Conservation (phyloP, 2,113 vertebrate species). For the Hippocampus mohnikei region DNA sequence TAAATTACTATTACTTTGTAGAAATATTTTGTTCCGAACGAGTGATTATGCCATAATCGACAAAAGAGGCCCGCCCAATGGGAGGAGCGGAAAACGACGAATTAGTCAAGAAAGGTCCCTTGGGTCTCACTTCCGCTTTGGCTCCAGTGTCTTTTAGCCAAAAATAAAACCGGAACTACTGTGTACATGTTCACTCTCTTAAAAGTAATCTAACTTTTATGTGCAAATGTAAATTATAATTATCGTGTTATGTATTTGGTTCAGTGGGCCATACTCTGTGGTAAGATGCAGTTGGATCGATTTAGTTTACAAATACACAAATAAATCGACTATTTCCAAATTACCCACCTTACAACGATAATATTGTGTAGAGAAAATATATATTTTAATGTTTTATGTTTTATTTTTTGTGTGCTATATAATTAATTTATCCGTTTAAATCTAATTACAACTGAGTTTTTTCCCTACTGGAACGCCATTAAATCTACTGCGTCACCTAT, state of each 20-base stretch:
- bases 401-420: background rate
- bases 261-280: too few relatives aligned
- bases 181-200: background rate
- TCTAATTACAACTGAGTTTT: background rate
- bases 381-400: background rate
- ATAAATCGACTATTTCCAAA: background rate
- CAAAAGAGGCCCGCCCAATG: background rate
- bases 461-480: too few relatives aligned
- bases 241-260: too few relatives aligned
- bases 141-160: background rate
- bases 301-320: background rate
- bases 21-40: too few relatives aligned
- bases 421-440: background rate
- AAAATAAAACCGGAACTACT: background rate
- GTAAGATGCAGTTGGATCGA: too few relatives aligned
- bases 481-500: background rate
- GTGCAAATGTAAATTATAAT: background rate
- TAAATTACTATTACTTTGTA: too few relatives aligned
- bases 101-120: constrained; percentile 10
- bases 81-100: background rate
- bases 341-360: background rate
- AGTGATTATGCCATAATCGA: too few relatives aligned
- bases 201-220: background rate
- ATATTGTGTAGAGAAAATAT: background rate
- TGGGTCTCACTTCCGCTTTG: constrained; percentile 21